These are phyloP conservation scores for Sitodiplosis mosellana DNA, from an alignment of 1,140 invertebrate species.

Conservation along the genomic window DNA sequence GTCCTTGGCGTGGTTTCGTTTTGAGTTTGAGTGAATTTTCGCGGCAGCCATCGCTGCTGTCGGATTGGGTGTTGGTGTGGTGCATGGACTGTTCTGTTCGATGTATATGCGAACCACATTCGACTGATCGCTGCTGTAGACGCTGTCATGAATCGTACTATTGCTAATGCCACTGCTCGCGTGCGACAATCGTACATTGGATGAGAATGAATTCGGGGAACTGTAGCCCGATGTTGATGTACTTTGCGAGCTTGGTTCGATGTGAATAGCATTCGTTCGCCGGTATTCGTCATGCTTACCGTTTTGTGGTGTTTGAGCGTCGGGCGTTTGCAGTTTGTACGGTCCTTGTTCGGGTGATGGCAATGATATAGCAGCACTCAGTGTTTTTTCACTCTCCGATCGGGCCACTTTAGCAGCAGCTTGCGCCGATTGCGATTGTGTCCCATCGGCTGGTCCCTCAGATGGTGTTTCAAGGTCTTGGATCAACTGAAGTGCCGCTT, in stretches of 20 bases:
- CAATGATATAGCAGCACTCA: conserved; percentile 19
- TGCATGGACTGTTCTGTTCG: conserved; percentile 1
- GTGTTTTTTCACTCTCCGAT: conserved; percentile 21
- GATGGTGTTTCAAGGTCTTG: conserved; percentile 29
- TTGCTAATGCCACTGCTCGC: neutral
- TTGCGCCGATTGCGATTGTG: neutral
- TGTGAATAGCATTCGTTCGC: neutral
- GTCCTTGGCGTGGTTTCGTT: neutral
- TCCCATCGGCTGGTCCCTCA: conserved; percentile 10
- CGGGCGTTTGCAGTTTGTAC: neutral
- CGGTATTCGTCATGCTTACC: neutral
- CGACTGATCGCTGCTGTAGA: neutral
- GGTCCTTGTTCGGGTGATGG: conserved; percentile 12
- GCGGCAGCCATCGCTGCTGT: conserved; percentile 22
- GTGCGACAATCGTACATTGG: neutral
- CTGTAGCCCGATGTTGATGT: conserved; percentile 28
- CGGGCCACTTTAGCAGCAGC: neutral
- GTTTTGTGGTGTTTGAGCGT: neutral
- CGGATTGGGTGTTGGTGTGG: conserved; percentile 15
- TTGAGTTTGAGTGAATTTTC: conserved; percentile 4
- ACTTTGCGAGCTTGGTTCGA: conserved; percentile 16
- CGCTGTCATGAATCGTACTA: too few species aligned
- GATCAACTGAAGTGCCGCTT: conserved; percentile 28
- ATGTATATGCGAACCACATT: conserved; percentile 9
- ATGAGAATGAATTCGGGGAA: conserved; percentile 14